These are phyloP conservation scores for Ophion ellenae DNA, from an alignment of 2,888 invertebrate genomes.

Conservation along the genomic window DNA sequence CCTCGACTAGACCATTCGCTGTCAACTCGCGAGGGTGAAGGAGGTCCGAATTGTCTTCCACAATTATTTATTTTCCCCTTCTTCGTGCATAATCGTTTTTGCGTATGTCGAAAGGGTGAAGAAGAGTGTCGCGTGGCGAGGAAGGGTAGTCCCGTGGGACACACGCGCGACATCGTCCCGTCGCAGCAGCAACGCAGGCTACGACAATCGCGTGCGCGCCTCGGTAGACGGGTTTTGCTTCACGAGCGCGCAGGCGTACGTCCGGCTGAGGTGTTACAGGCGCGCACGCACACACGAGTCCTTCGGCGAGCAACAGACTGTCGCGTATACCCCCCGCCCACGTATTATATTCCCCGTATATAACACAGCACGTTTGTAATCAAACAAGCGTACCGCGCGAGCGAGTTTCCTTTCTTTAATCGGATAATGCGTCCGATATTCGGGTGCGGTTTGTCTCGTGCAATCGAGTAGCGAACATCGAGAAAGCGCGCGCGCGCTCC, in stretches of 20 bases:
- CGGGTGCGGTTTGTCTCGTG: constrained; percentile 70
- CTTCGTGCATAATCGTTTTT: no score
- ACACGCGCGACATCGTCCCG: not conserved
- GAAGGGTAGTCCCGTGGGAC: not conserved
- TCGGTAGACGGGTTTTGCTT: constrained; percentile 13
- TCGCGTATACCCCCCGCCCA: constrained; percentile 81
- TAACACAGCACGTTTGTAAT: constrained; percentile 78
- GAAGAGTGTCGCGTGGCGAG: not conserved
- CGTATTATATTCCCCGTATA: constrained; percentile 80
- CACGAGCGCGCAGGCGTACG: constrained; percentile 65
- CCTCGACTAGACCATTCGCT: not conserved
- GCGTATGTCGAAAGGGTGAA: no score
- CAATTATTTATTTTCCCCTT: no score
- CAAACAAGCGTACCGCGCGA: constrained; percentile 71
- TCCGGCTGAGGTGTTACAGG: constrained; percentile 74
- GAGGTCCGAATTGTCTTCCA: no score
- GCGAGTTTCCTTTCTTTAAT: constrained; percentile 63
- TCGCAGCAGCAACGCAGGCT: constrained; percentile 30
- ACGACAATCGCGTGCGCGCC: constrained; percentile 66
- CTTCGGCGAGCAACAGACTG: constrained; percentile 80
- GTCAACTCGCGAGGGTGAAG: not conserved
- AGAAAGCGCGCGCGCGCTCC: constrained; percentile 45
- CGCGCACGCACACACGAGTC: constrained; percentile 75
- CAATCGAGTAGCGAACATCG: constrained; percentile 72
- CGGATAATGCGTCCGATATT: constrained; percentile 77